Percentiles rank a stretch among this genome's conserved stretches.
phyloP scores from a whole-genome alignment of 2,797 vertebrate species.

The Myripristis murdjan region DNA sequence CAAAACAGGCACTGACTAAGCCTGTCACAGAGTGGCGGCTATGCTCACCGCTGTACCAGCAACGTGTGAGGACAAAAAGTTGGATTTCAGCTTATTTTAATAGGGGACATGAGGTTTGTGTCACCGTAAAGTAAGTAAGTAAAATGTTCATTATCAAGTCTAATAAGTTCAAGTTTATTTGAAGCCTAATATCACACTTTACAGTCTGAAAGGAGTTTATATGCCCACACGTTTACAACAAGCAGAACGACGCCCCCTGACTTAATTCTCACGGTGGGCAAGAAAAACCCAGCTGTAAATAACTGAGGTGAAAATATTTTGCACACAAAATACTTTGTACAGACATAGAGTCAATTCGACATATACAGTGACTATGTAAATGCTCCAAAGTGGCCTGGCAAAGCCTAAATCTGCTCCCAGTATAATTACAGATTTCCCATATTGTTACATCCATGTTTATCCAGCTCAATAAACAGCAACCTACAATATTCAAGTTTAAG shows the following conservation, averaged over 20 bases:
- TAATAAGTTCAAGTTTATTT: conserved; percentile 32
- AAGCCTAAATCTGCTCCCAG: conserved; percentile 61
- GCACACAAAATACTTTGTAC: too few species aligned
- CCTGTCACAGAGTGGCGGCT: too few species aligned
- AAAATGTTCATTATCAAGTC: conserved; percentile 42
- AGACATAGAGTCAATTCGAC: conserved; percentile 27
- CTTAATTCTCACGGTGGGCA: too few species aligned
- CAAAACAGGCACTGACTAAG: conserved; percentile 25
- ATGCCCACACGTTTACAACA: too few species aligned
- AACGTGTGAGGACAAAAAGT: background rate
- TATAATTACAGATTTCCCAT: conserved; percentile 70
- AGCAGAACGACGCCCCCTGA: too few species aligned
- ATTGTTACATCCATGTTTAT: conserved; percentile 54
- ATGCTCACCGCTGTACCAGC: background rate
- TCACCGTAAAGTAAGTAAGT: conserved; percentile 41
- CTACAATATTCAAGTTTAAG: conserved; percentile 34
- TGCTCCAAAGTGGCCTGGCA: conserved; percentile 55
- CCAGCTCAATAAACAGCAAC: conserved; percentile 55
- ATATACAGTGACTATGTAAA: conserved; percentile 48
- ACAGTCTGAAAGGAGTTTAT: too few species aligned
- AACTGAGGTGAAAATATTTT: too few species aligned
- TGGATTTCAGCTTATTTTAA: background rate
- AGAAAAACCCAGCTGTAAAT: too few species aligned
- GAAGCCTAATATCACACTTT: too few species aligned
- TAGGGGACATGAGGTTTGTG: background rate